phyloP scores from a whole-genome alignment of 2,888 invertebrate genomes.

The Seira ritae region DNA sequence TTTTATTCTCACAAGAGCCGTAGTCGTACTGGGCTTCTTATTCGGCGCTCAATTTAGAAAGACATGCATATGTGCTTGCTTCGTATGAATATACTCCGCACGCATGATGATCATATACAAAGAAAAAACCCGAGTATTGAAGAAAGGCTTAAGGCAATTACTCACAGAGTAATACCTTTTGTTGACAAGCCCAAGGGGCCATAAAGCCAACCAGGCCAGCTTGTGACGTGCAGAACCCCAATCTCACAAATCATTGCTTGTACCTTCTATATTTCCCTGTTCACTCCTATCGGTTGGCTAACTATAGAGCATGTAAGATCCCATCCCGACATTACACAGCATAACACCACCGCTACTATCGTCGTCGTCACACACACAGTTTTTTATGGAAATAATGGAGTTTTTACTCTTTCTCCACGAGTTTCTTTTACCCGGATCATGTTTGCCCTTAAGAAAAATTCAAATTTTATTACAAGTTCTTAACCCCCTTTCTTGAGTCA shows the following conservation, averaged over 20 bases:
- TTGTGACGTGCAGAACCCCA: conserved; percentile 38
- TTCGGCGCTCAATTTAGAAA: background rate
- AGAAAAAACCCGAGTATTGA: conserved; percentile 22
- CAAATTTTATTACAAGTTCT: conserved; percentile 53
- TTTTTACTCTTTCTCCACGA: conserved; percentile 24
- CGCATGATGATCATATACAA: background rate
- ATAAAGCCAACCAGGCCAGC: conserved; percentile 57
- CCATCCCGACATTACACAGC: conserved; percentile 7
- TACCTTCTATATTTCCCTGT: background rate
- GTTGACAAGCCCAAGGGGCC: conserved; percentile 61
- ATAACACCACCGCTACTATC: conserved; percentile 19
- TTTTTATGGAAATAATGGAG: conserved; percentile 55
- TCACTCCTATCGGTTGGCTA: background rate
- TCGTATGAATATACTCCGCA: background rate
- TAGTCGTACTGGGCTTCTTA: background rate
- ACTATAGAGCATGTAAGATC: conserved; percentile 4
- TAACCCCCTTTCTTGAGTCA: conserved; percentile 50
- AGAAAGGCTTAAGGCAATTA: conserved; percentile 55
- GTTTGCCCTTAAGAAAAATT: conserved; percentile 45
- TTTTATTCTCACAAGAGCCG: background rate
- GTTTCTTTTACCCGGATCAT: conserved; percentile 10
- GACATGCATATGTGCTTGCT: conserved; percentile 10
- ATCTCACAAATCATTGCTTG: conserved; percentile 55
- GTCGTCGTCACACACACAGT: conserved; percentile 14
- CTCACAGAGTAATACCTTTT: conserved; percentile 59